Evolutionary conservation across 2,113 vertebrate genomes (phyloP).

Genomic region (Argyrosomus japonicus): DNA sequence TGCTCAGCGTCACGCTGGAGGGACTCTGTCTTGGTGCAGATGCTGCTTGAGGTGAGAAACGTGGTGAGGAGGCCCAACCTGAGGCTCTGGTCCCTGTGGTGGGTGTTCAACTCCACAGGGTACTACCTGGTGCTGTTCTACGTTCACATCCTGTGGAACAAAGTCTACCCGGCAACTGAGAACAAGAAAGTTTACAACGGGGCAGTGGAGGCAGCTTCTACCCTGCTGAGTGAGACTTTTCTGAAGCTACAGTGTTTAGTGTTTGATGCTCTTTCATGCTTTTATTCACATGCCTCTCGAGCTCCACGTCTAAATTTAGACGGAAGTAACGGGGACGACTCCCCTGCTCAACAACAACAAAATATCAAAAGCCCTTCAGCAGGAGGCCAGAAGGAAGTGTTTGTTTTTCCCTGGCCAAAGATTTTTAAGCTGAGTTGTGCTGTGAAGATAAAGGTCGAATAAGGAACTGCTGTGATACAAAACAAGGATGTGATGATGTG

Average conservation of each 20-base stretch:
- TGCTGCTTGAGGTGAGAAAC: slow-evolving; percentile 85
- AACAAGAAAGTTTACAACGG: slow-evolving; percentile 89
- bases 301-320: not conserved
- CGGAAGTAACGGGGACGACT: not conserved
- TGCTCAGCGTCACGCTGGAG: slow-evolving; percentile 64
- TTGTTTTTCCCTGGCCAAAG: not conserved
- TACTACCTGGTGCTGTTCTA: slow-evolving; percentile 97
- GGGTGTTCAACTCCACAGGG: slow-evolving; percentile 93
- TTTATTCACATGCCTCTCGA: not conserved
- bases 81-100: slow-evolving; percentile 96
- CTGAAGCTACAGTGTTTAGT: not conserved
- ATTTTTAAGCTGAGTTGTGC: slow-evolving; percentile 1
- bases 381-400: not conserved
- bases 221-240: slow-evolving; percentile 87
- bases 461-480: not conserved
- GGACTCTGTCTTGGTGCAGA: slow-evolving; percentile 80
- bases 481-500: too few relatives aligned
- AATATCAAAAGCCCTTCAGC: not conserved
- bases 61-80: slow-evolving; percentile 83
- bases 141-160: slow-evolving; percentile 92
- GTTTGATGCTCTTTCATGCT: not conserved
- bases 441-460: not conserved
- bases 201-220: slow-evolving; percentile 92
- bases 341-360: not conserved
- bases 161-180: slow-evolving; percentile 67